A percentile compares a stretch with the other conserved stretches of the same genome.
phyloP scores from a whole-genome alignment of 2,113 vertebrate species.

The Ivindomyrus marchei region DNA sequence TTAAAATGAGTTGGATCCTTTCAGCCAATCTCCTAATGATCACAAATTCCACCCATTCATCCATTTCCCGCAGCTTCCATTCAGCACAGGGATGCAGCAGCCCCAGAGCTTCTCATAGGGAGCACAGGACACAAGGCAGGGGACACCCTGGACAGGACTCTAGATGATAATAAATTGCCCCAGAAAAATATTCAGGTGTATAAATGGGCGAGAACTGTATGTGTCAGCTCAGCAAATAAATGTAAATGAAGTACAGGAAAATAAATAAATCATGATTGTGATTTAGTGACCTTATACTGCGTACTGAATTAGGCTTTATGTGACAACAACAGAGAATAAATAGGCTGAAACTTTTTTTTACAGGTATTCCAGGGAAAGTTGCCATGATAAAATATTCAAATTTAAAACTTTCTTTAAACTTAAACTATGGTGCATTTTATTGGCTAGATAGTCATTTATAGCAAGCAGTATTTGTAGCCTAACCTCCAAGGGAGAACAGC shows the following conservation, averaged over 20 bases:
- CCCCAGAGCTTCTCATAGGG: background rate
- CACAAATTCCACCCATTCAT: background rate
- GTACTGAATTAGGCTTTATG: background rate
- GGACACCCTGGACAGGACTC: background rate
- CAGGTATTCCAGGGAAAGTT: background rate
- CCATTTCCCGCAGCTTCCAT: background rate
- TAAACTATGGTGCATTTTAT: background rate
- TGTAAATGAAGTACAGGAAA: slow-evolving; percentile 2
- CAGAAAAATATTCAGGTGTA: background rate
- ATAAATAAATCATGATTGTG: slow-evolving; percentile 8
- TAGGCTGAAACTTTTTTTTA: background rate
- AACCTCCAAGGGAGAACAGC: background rate
- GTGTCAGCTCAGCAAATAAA: background rate
- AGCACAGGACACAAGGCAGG: background rate
- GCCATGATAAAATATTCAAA: background rate
- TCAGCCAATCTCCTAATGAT: background rate
- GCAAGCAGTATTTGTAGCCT: background rate
- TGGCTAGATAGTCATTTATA: background rate
- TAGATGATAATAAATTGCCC: background rate
- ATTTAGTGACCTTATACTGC: background rate
- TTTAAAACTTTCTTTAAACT: background rate
- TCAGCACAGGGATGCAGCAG: background rate
- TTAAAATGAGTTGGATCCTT: background rate
- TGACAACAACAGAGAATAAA: background rate
- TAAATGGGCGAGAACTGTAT: background rate